A percentile compares a stretch with the other conserved stretches of the same genome.
Conservation (phyloP, 2,888 invertebrate genomes). For the Hyalella azteca region DNA sequence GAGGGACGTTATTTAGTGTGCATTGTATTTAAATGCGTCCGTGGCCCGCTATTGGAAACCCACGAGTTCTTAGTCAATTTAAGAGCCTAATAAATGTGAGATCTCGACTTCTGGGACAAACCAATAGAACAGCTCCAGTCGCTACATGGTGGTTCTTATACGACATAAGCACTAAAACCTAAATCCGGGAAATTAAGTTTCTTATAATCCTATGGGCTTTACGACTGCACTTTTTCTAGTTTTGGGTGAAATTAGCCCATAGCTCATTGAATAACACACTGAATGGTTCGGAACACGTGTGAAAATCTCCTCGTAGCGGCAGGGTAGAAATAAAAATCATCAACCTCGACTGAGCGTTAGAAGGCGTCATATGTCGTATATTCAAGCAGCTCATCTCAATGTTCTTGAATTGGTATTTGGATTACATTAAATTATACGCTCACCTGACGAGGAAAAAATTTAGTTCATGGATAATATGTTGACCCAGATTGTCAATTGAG, state of each 20-base stretch:
- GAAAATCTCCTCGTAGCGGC: no score
- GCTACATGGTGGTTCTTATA: background rate
- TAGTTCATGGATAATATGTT: conserved; percentile 25
- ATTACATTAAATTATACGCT: background rate
- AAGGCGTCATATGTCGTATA: no score
- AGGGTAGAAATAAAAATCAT: no score
- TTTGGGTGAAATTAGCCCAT: background rate
- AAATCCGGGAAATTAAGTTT: conserved; percentile 27
- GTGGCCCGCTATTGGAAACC: conserved; percentile 17
- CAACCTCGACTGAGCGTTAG: no score
- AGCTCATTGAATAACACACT: no score
- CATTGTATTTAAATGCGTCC: conserved; percentile 32
- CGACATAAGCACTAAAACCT: background rate
- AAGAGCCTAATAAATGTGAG: conserved; percentile 28
- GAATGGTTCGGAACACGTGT: no score
- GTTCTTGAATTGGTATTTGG: background rate
- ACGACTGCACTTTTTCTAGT: conserved; percentile 21
- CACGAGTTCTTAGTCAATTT: conserved; percentile 27
- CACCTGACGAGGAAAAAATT: conserved; percentile 17
- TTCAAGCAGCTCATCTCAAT: conserved; percentile 32
- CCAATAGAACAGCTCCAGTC: conserved; percentile 26
- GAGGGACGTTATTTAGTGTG: conserved; percentile 32
- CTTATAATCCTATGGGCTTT: background rate
- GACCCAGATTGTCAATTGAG: no score
- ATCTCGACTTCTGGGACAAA: conserved; percentile 23